Evolutionary conservation across 2,888 invertebrate genomes (phyloP).

Genomic region (Chymomyza amoena): DNA sequence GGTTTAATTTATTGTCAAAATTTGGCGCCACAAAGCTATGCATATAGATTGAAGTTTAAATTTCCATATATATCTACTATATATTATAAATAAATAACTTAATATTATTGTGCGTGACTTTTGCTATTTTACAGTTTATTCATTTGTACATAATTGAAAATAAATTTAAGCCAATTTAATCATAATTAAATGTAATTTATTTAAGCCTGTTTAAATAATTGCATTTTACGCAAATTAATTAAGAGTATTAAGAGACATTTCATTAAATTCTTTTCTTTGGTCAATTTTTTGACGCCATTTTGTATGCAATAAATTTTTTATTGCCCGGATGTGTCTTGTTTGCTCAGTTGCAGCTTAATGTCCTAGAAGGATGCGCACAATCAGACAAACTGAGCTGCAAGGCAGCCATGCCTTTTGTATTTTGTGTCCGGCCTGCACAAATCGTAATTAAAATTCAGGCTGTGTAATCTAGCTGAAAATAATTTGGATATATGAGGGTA

Average conservation of each 20-base stretch:
- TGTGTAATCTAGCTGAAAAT: no score
- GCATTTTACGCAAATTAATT: background rate
- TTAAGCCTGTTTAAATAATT: background rate
- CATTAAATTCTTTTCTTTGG: background rate
- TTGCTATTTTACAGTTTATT: background rate
- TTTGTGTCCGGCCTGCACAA: background rate
- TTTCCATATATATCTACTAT: background rate
- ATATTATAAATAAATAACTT: background rate
- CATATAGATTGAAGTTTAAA: background rate
- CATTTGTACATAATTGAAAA: background rate
- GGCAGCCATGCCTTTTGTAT: background rate
- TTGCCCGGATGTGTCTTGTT: background rate
- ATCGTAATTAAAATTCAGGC: background rate
- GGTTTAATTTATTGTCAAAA: no score
- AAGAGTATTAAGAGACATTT: background rate
- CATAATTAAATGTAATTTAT: background rate
- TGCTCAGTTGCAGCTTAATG: background rate
- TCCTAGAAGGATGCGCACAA: background rate
- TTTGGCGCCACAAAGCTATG: no score
- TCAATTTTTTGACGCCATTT: background rate
- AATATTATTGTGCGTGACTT: background rate
- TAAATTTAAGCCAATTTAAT: background rate
- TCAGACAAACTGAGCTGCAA: background rate
- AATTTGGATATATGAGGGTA: background rate
- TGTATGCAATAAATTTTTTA: background rate